Evolutionary conservation across 2,113 vertebrate species (phyloP), one percentile per base, ranked within the genome.

Genomic region (Hyaena hyaena): DNA sequence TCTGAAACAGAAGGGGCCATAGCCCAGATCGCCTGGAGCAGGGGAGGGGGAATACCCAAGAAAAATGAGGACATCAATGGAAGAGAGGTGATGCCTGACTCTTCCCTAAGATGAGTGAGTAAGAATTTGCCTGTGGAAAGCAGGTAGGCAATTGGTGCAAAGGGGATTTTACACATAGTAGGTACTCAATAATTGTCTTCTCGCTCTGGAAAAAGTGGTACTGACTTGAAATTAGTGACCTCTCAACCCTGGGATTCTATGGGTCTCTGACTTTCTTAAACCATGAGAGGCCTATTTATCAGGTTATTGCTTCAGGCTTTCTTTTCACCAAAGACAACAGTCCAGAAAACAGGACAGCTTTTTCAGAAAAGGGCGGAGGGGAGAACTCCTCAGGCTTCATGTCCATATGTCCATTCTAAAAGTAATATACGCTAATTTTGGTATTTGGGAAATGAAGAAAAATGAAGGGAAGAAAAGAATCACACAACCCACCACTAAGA

Each of bases 161-260:
- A 73, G 2, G 50, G 48, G 10, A 12, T n/a, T 94, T 93, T n/a
- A 90, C 35, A 81, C 53, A 55, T 69, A 90, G 87, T 92, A 90
- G 90, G 92, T 33, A 89, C 66, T 88, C 71, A 12, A 61, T 84
- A 95, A 96, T 19, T 82, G 45, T 88, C 90, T 92, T 63, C 86
- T 96, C 97, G 53, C 96, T 90, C 74, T 77, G 12, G 33, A 63
- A 48, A 91, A 96, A 95, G 33, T 66, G 33, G 28, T 68, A 96
- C 66, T 93, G 55, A 95, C 79, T 80, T 96, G 89, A 97, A 96
- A 90, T 93, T 43, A 87, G 74, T 97, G 95, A 97, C 90, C 93
- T 97, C 77, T 97, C 58, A 95, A 92, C 74, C 74, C 76, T 80
- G 43, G 23, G 24, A 93, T 55, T 96, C 92, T 96, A 9, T 19